Percentiles rank a stretch among this genome's conserved stretches.
phyloP scores from a whole-genome alignment of 2,888 invertebrate genomes.

The Habrosyne pyritoides region DNA sequence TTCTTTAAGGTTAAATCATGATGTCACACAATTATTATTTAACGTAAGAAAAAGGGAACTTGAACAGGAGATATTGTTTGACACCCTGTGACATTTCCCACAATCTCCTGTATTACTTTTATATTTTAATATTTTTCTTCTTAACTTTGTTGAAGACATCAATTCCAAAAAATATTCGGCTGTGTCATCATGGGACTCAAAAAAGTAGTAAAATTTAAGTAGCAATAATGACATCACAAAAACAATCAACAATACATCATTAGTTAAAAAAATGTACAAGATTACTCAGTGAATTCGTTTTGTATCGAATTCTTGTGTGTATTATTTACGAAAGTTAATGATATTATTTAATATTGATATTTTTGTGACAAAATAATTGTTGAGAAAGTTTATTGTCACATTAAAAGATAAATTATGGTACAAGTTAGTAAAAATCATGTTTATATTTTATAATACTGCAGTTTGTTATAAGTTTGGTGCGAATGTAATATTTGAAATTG shows the following conservation, averaged over 20 bases:
- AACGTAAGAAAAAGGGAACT: not conserved
- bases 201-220: not conserved
- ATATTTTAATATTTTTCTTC: not conserved
- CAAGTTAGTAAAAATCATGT: not conserved
- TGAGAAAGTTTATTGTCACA: not conserved
- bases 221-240: constrained; percentile 1
- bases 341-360: constrained; percentile 3
- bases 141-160: not conserved
- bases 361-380: not conserved
- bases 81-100: not conserved
- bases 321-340: not conserved
- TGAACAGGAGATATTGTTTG: not conserved
- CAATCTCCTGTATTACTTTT: not conserved
- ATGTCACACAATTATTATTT: not conserved
- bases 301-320: not conserved
- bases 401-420: not conserved
- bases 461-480: not conserved
- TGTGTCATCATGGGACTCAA: constrained; percentile 1
- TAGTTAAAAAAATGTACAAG: not conserved
- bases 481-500: not conserved
- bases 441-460: not conserved
- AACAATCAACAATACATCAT: not conserved
- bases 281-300: no score
- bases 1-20: not conserved
- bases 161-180: constrained; percentile 2